These are phyloP conservation scores for Cebus imitator DNA, from an alignment of 2,113 vertebrate genomes.

Conservation along the genomic window DNA sequence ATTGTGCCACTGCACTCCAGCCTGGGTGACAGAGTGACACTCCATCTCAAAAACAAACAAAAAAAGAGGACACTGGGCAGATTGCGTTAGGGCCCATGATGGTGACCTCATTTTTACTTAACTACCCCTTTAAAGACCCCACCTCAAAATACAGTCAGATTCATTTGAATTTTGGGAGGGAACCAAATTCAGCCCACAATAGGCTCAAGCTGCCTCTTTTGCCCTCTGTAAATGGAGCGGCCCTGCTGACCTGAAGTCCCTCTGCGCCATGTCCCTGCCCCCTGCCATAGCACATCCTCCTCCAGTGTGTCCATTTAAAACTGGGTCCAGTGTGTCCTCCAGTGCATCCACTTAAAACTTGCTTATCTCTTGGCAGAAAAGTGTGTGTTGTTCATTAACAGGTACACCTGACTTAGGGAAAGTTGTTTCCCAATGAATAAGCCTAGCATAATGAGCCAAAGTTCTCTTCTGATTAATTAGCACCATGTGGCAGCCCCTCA, in stretches of 20 bases:
- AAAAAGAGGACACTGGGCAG: background rate
- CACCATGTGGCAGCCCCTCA: background rate
- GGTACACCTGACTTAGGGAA: fast-evolving
- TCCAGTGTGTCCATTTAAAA: background rate
- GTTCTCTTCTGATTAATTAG: background rate
- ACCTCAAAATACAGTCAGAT: background rate
- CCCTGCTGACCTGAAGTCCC: too few relatives aligned
- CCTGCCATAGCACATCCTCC: fast-evolving
- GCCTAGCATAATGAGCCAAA: too few relatives aligned
- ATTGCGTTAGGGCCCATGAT: too few relatives aligned
- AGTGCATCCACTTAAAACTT: background rate
- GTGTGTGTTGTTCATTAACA: fast-evolving
- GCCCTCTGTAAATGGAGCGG: background rate
- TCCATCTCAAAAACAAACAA: background rate
- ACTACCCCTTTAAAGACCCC: background rate
- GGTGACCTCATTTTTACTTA: background rate
- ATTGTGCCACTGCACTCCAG: background rate
- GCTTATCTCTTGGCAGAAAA: background rate
- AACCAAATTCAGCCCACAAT: too few relatives aligned
- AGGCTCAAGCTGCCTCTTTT: background rate
- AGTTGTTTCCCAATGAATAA: background rate
- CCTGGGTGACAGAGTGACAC: background rate
- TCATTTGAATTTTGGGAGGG: background rate
- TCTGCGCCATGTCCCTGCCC: fast-evolving
- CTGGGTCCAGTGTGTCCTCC: fast-evolving